Evolutionary conservation across 2,113 vertebrate species (phyloP).

Genomic region (Halcyon senegalensis): DNA sequence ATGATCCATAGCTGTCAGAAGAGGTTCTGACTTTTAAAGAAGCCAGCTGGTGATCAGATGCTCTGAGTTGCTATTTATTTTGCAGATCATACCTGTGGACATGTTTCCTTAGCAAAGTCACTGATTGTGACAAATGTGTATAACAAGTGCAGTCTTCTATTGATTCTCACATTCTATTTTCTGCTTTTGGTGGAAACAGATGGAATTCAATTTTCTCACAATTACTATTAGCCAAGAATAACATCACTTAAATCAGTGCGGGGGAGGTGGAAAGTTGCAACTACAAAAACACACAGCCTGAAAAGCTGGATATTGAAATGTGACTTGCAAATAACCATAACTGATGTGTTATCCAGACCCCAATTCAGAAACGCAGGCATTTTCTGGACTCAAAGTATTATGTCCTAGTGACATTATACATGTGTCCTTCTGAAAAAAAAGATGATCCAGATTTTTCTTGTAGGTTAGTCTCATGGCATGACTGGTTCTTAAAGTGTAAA

Average conservation of each 20-base stretch:
- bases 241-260: slow-evolving; percentile 62
- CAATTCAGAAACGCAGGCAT: neutral
- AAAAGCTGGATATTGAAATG: slow-evolving; percentile 56
- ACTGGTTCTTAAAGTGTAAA: neutral
- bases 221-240: slow-evolving; percentile 73
- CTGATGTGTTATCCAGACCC: neutral
- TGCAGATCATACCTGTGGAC: slow-evolving; percentile 42
- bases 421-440: neutral
- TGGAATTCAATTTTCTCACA: slow-evolving; percentile 70
- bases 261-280: slow-evolving; percentile 63
- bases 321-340: slow-evolving; percentile 24
- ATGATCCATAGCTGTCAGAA: neutral
- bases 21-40: slow-evolving; percentile 8
- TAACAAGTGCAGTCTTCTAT: slow-evolving; percentile 69
- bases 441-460: neutral
- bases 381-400: neutral
- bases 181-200: slow-evolving; percentile 67
- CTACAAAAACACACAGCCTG: slow-evolving; percentile 56
- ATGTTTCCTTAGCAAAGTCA: slow-evolving; percentile 57
- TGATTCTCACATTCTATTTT: slow-evolving; percentile 72
- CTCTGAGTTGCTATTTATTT: slow-evolving; percentile 56
- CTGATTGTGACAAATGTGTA: slow-evolving; percentile 62
- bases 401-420: neutral
- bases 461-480: neutral
- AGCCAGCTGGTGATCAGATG: slow-evolving; percentile 53